Percentiles rank a stretch among this genome's conserved stretches.
These are phyloP conservation scores for Syndactyla subalaris DNA, from an alignment of 2,797 vertebrate genomes.

Conservation along the genomic window DNA sequence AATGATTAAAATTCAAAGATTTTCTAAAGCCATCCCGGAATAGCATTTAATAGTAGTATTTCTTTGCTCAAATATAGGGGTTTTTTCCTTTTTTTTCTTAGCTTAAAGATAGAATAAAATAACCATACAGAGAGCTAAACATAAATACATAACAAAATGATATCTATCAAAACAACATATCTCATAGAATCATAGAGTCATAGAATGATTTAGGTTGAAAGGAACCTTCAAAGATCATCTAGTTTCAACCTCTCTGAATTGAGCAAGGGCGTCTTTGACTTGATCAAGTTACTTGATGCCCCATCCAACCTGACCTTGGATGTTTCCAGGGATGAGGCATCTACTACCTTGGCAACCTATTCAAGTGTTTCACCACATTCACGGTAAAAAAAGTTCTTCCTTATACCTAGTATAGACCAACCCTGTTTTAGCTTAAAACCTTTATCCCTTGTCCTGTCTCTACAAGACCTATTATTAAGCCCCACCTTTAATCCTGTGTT, in stretches of 20 bases:
- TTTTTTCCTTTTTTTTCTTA: not conserved
- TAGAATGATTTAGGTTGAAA: not conserved
- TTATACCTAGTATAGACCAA: not conserved
- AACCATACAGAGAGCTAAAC: not conserved
- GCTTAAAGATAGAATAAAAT: not conserved
- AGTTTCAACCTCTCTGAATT: not conserved
- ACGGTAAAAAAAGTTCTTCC: fast-evolving
- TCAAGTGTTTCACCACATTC: not conserved
- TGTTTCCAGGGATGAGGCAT: not conserved
- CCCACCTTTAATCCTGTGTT: not conserved
- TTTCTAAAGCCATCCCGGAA: not conserved
- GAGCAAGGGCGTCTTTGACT: not conserved
- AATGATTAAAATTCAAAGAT: conserved; percentile 47
- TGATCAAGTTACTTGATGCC: not conserved
- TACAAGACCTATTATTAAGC: not conserved
- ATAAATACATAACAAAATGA: not conserved
- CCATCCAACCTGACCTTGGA: not conserved
- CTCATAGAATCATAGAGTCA: not conserved
- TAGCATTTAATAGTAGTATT: not conserved
- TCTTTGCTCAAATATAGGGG: not conserved
- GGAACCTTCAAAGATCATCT: not conserved
- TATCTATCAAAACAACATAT: not conserved
- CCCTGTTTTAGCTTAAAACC: not conserved
- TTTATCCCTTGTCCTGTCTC: not conserved
- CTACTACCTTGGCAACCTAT: not conserved